These are phyloP conservation scores for Eubasilissa splendida DNA, from an alignment of 2,888 invertebrate genomes.

Conservation along the genomic window DNA sequence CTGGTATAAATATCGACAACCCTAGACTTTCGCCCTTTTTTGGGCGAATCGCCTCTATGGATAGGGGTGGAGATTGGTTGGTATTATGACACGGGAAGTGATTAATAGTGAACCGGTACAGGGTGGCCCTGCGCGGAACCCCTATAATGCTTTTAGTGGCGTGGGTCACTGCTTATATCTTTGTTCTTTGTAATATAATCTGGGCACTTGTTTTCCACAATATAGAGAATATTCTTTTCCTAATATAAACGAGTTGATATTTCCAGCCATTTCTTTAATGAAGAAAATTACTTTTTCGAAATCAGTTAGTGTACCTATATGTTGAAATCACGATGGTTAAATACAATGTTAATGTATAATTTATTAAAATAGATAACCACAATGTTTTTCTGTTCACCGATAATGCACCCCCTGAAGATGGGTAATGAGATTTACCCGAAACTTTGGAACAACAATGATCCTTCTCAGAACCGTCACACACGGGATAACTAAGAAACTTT, in stretches of 20 bases:
- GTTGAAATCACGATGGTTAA: too few relatives aligned
- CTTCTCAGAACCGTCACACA: too few relatives aligned
- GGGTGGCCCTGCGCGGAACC: neutral
- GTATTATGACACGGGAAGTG: constrained; percentile 58
- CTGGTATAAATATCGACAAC: neutral
- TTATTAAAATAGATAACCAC: too few relatives aligned
- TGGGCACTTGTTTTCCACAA: neutral
- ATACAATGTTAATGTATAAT: too few relatives aligned
- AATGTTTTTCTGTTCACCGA: too few relatives aligned
- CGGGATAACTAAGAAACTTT: too few relatives aligned
- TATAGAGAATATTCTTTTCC: neutral
- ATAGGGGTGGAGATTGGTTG: constrained; percentile 51
- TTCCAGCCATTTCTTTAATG: neutral
- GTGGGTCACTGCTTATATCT: constrained; percentile 42
- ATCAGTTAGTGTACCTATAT: too few relatives aligned
- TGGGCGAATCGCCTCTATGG: constrained; percentile 13
- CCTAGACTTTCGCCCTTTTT: constrained; percentile 25
- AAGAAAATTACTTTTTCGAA: too few relatives aligned
- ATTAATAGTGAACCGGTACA: constrained; percentile 47
- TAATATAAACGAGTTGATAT: neutral
- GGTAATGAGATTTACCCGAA: too few relatives aligned
- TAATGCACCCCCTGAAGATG: too few relatives aligned
- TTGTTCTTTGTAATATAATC: constrained; percentile 23
- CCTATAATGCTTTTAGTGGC: constrained; percentile 32
- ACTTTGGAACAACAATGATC: too few relatives aligned